Evolutionary conservation across 2,888 invertebrate genomes (phyloP).

Genomic region (Lymantria monacha): DNA sequence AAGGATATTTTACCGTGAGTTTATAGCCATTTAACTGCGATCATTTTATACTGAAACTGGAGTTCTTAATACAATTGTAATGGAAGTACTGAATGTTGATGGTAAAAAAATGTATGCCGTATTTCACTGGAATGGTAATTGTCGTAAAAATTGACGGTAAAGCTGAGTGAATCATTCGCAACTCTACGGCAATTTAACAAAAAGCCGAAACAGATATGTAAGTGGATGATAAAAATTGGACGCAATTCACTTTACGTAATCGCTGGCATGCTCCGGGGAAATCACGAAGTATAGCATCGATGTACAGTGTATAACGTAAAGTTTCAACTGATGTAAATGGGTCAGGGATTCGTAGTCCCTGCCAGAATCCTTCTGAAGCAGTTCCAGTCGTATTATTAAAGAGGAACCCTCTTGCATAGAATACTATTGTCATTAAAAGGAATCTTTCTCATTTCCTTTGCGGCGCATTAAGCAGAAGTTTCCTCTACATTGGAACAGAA

Average conservation of each 20-base stretch:
- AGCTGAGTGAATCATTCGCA: constrained; percentile 36
- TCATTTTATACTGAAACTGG: constrained; percentile 11
- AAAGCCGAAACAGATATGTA: constrained; percentile 52
- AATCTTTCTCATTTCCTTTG: too few species aligned
- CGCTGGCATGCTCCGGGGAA: constrained; percentile 61
- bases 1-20: too few species aligned
- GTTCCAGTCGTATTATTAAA: constrained; percentile 21
- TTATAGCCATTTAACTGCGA: neutral
- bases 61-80: constrained; percentile 19
- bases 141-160: constrained; percentile 30
- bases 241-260: constrained; percentile 61
- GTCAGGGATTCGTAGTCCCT: constrained; percentile 18
- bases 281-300: constrained; percentile 54
- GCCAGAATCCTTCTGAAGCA: constrained; percentile 11
- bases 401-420: constrained; percentile 2
- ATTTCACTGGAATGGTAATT: constrained; percentile 16
- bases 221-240: constrained; percentile 72
- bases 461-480: too few species aligned
- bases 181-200: constrained; percentile 48
- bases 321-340: constrained; percentile 32
- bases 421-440: too few species aligned
- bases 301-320: constrained; percentile 33
- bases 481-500: too few species aligned
- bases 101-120: constrained; percentile 1
- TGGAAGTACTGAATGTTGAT: constrained; percentile 14